Conservation (phyloP, 2,113 vertebrate species). For the Pelecanoides urinatrix region DNA sequence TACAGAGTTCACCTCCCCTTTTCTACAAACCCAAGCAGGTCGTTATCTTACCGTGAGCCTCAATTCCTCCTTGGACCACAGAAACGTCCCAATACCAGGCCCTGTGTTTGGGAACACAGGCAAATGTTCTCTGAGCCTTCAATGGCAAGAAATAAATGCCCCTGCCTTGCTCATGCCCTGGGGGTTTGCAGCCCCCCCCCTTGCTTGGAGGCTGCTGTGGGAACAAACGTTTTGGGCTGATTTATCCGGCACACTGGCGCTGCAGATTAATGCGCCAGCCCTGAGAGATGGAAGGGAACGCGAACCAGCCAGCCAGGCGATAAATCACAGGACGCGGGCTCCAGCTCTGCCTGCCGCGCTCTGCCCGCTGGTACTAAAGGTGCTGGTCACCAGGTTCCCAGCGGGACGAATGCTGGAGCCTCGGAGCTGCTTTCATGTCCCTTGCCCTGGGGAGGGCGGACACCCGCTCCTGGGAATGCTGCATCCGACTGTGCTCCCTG, state of each 20-base stretch:
- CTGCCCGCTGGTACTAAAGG: background rate
- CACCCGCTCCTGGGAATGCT: background rate
- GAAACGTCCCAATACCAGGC: background rate
- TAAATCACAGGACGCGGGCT: background rate
- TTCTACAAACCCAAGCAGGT: background rate
- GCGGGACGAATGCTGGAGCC: background rate
- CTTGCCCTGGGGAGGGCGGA: background rate
- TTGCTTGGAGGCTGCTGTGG: background rate
- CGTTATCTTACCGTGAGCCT: accelerated
- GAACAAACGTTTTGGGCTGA: background rate
- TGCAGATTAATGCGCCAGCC: background rate
- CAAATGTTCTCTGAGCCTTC: background rate
- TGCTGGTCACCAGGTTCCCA: background rate
- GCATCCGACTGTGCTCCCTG: accelerated
- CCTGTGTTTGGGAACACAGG: background rate
- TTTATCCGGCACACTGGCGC: background rate
- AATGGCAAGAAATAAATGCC: background rate
- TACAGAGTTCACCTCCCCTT: background rate
- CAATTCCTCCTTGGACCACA: background rate
- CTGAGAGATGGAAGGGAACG: background rate
- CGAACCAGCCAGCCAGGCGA: background rate
- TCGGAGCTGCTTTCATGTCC: background rate
- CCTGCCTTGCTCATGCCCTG: background rate
- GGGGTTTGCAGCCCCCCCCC: background rate
- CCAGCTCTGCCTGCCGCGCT: background rate